Evolutionary conservation across 2,888 invertebrate genomes (phyloP).

Genomic region (Pseudococcus viburni): DNA sequence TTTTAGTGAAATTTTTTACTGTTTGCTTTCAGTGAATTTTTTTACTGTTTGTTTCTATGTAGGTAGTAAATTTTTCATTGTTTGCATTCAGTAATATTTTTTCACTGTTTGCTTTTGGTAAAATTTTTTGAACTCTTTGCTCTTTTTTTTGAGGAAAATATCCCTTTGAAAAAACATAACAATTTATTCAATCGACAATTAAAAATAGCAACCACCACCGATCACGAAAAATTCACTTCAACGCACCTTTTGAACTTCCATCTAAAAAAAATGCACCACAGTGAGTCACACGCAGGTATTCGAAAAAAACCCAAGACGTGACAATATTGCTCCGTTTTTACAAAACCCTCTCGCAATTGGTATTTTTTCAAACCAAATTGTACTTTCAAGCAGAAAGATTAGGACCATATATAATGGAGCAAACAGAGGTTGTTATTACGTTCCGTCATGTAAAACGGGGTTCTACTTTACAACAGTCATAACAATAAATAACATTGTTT

Average conservation of each 20-base stretch:
- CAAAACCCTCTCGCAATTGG: background rate
- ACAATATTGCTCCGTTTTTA: slow-evolving; percentile 13
- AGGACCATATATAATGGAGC: slow-evolving; percentile 56
- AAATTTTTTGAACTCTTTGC: no score
- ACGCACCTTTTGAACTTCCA: no score
- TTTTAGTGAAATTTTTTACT: no score
- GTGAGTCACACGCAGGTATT: background rate
- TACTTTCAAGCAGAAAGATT: slow-evolving; percentile 64
- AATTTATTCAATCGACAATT: background rate
- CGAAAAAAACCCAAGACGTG: background rate
- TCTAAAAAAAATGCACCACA: background rate
- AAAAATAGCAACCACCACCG: background rate
- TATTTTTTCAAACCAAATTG: slow-evolving; percentile 48
- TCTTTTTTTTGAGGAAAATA: no score
- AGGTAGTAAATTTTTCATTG: no score
- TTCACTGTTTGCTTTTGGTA: no score
- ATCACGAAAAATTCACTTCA: background rate
- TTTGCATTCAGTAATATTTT: no score
- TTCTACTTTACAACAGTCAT: slow-evolving; percentile 56
- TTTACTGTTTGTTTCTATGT: no score
- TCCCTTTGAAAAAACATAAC: no score
- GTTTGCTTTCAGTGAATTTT: no score
- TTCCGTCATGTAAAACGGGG: slow-evolving; percentile 48
- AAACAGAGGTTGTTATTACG: slow-evolving; percentile 53
- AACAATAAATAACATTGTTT: slow-evolving; percentile 63